Conservation (phyloP, 2,888 invertebrate species). For the Drosophila mimica region DNA sequence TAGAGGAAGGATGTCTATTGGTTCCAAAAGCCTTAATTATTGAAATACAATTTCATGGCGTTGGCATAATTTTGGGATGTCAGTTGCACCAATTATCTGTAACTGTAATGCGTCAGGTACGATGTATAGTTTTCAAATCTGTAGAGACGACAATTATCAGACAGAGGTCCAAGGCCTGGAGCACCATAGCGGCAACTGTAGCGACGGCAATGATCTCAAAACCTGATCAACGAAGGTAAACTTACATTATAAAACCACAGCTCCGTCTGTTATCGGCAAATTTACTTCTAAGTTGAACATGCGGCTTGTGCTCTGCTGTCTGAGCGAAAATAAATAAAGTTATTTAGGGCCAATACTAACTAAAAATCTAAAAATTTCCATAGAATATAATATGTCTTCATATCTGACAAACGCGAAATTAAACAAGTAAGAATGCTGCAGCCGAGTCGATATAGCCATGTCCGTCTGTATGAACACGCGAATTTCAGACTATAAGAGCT, state of each 20-base stretch:
- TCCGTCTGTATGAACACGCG: too few species aligned
- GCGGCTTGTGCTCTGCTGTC: neutral
- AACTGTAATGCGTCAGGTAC: neutral
- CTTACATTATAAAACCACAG: neutral
- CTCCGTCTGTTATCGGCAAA: neutral
- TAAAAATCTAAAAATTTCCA: neutral
- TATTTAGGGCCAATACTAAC: neutral
- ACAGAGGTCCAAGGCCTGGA: neutral
- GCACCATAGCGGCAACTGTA: neutral
- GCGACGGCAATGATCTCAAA: neutral
- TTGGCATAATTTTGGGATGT: neutral
- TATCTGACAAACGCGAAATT: too few species aligned
- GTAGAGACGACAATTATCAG: neutral
- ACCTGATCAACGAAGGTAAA: neutral
- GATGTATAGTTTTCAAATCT: neutral
- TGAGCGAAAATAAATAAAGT: neutral
- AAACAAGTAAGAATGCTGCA: too few species aligned
- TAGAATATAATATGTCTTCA: too few species aligned
- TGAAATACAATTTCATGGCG: too few species aligned
- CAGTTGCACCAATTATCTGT: neutral
- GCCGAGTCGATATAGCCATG: too few species aligned
- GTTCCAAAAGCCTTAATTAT: neutral
- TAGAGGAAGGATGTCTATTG: neutral
- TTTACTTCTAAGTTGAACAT: neutral
- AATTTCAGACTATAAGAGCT: too few species aligned